These are phyloP conservation scores for Aphrophora alni DNA, from an alignment of 2,888 invertebrate species.

Conservation along the genomic window DNA sequence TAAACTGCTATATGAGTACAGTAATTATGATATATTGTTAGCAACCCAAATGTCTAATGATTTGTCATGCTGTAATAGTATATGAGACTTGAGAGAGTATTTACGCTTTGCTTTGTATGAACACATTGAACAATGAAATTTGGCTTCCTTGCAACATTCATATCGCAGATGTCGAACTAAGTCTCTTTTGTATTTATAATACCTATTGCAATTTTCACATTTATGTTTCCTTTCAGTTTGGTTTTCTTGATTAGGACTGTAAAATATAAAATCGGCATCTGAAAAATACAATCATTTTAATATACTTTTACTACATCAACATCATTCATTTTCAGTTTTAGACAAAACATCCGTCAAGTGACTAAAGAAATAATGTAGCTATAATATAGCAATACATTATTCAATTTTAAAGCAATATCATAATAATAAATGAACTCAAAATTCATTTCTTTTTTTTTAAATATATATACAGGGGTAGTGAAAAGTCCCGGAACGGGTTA, in stretches of 20 bases:
- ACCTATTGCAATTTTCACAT: constrained; percentile 56
- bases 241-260: not conserved
- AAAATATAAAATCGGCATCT: not conserved
- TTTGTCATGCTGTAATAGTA: constrained; percentile 20
- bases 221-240: not conserved
- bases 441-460: too few species aligned
- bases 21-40: not conserved
- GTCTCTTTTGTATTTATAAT: constrained; percentile 56
- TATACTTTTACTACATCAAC: too few species aligned
- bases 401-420: too few species aligned
- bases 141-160: constrained; percentile 56
- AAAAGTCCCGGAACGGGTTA: too few species aligned
- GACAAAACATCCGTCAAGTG: too few species aligned
- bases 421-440: too few species aligned
- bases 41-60: not conserved
- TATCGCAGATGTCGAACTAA: constrained; percentile 57
- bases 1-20: too few species aligned
- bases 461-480: too few species aligned
- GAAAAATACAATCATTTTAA: not conserved
- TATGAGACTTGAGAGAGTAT: constrained; percentile 24
- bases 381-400: too few species aligned
- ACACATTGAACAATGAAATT: constrained; percentile 59
- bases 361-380: too few species aligned
- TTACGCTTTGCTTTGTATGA: constrained; percentile 55
- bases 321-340: too few species aligned